Evolutionary conservation across 2,113 vertebrate genomes (phyloP).

Genomic region (Aspiorhynchus laticeps): DNA sequence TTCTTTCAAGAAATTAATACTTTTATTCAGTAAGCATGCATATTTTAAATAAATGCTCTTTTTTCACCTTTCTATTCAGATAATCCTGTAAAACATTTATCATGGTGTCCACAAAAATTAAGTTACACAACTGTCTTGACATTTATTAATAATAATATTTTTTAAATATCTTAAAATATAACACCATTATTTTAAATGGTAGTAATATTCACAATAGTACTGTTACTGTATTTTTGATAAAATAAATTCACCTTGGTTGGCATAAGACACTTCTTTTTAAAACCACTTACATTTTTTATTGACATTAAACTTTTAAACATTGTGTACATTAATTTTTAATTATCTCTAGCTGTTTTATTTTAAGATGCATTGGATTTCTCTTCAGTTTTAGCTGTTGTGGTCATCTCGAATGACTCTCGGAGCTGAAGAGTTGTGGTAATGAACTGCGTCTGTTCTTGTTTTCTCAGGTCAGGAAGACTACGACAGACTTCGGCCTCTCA

Average conservation of each 20-base stretch:
- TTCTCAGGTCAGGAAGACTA: slow-evolving; percentile 96
- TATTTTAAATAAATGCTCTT: too few species aligned
- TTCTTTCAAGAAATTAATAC: neutral
- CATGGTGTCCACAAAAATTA: neutral
- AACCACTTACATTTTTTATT: neutral
- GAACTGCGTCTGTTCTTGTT: neutral
- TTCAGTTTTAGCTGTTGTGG: neutral
- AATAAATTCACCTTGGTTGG: neutral
- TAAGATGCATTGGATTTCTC: neutral
- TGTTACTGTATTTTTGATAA: neutral
- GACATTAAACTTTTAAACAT: neutral
- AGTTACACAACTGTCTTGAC: neutral
- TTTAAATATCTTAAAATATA: neutral
- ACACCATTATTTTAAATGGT: neutral
- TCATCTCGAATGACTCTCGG: neutral
- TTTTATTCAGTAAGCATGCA: neutral
- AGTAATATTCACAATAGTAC: neutral
- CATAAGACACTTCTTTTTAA: neutral
- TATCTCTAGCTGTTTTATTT: neutral
- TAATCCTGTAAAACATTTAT: neutral
- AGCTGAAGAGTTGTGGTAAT: neutral
- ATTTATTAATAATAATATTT: neutral
- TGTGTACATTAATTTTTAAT: neutral
- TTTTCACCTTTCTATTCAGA: neutral
- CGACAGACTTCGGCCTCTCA: slow-evolving; percentile 96